These are phyloP conservation scores for Danionella dracula DNA, from an alignment of 2,797 vertebrate species.

Conservation along the genomic window DNA sequence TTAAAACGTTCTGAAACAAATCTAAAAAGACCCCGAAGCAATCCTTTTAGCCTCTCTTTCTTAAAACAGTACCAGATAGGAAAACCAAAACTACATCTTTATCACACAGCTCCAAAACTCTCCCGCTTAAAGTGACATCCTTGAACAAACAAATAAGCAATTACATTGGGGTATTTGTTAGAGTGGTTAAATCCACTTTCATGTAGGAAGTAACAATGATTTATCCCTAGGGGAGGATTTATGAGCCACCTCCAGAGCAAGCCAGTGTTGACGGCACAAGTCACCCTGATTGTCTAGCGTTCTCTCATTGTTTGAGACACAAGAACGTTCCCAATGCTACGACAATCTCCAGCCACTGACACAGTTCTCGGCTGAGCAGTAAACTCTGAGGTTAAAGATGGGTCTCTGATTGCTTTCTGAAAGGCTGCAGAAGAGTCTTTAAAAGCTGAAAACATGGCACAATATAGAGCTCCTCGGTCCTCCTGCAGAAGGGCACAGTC, in stretches of 20 bases:
- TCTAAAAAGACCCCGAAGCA: slow-evolving; percentile 4
- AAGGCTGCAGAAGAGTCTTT: slow-evolving; percentile 29
- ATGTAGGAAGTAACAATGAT: neutral
- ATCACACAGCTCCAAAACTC: slow-evolving; percentile 46
- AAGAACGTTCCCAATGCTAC: slow-evolving; percentile 26
- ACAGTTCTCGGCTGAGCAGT: slow-evolving; percentile 22
- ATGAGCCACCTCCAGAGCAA: slow-evolving; percentile 2
- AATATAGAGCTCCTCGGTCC: neutral
- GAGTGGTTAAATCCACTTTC: slow-evolving; percentile 31
- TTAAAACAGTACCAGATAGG: slow-evolving; percentile 1
- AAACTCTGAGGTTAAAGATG: slow-evolving; percentile 37
- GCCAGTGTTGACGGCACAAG: neutral
- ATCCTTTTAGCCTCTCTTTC: neutral
- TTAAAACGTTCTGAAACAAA: neutral
- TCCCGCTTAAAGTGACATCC: slow-evolving; percentile 52
- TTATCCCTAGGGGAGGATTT: neutral
- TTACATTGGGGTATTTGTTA: slow-evolving; percentile 30
- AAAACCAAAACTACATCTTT: neutral
- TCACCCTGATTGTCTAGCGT: slow-evolving; percentile 31
- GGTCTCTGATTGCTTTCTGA: slow-evolving; percentile 44
- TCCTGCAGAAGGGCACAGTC: slow-evolving; percentile 21
- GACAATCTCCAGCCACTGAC: slow-evolving; percentile 17
- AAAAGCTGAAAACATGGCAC: slow-evolving; percentile 37
- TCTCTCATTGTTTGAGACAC: slow-evolving; percentile 16
- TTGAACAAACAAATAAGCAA: slow-evolving; percentile 12